These are phyloP conservation scores for Lophotriccus pileatus DNA, from an alignment of 2,797 vertebrate genomes.

Conservation along the genomic window DNA sequence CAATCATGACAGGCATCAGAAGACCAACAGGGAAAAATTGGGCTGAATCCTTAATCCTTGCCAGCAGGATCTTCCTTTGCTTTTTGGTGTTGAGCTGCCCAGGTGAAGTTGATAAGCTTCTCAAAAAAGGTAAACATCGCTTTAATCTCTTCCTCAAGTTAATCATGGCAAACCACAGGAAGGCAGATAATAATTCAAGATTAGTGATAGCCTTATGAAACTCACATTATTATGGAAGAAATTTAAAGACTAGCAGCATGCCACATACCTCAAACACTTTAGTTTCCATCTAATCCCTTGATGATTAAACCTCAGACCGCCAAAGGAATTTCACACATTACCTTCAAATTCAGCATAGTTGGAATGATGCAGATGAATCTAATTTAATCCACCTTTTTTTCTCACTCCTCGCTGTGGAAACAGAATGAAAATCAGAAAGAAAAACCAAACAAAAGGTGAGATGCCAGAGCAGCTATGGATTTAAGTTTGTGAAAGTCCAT, in stretches of 20 bases:
- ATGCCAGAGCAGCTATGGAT: background rate
- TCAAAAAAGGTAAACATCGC: background rate
- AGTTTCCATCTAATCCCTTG: background rate
- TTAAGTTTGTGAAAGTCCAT: background rate
- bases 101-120: background rate
- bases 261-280: background rate
- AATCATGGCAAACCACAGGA: conserved; percentile 25
- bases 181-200: conserved; percentile 11
- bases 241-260: background rate
- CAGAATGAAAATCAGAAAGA: background rate
- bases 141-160: conserved; percentile 21
- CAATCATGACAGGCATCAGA: background rate
- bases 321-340: background rate
- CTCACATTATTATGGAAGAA: background rate
- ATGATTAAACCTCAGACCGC: conserved; percentile 11
- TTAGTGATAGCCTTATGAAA: background rate
- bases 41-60: background rate
- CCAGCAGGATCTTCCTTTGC: background rate
- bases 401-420: background rate
- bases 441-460: conserved; percentile 28
- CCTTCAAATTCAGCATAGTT: conserved; percentile 2
- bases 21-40: background rate
- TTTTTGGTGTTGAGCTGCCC: background rate
- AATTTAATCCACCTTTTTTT: conserved; percentile 15
- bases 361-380: conserved; percentile 5